These are phyloP conservation scores for Morbakka virulenta DNA, from an alignment of 30 jellyfish, hydroid and myxozoan genomes.

Conservation along the genomic window DNA sequence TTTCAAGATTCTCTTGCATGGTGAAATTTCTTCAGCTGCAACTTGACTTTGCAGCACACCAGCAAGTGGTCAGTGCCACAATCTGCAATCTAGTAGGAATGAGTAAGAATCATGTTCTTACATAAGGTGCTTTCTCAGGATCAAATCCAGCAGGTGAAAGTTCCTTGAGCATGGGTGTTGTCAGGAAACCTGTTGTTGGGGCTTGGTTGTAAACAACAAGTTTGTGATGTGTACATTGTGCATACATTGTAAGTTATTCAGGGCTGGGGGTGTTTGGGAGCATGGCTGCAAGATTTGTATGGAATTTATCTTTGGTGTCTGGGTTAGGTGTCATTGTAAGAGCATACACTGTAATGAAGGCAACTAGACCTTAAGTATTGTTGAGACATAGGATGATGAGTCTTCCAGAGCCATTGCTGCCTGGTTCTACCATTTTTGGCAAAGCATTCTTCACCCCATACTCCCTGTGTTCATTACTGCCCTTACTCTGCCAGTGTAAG, in stretches of 20 bases:
- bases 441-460: neutral
- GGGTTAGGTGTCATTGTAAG: no score
- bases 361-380: neutral
- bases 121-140: no score
- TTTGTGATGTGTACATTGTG: neutral
- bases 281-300: neutral
- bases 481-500: neutral
- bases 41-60: no score
- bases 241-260: no score
- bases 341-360: neutral
- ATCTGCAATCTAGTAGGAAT: no score
- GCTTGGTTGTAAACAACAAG: neutral
- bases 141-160: no score
- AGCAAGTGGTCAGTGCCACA: no score
- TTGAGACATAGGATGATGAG: neutral
- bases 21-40: no score
- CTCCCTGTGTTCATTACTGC: neutral
- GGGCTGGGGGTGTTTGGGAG: neutral
- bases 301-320: no score
- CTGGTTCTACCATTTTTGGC: neutral
- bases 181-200: neutral
- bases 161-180: no score
- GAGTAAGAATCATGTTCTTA: no score
- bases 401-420: neutral
- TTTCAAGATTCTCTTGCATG: no score